These are phyloP conservation scores for Neolamprologus sp. DNA, from an alignment of 2,113 vertebrate genomes.

Conservation along the genomic window DNA sequence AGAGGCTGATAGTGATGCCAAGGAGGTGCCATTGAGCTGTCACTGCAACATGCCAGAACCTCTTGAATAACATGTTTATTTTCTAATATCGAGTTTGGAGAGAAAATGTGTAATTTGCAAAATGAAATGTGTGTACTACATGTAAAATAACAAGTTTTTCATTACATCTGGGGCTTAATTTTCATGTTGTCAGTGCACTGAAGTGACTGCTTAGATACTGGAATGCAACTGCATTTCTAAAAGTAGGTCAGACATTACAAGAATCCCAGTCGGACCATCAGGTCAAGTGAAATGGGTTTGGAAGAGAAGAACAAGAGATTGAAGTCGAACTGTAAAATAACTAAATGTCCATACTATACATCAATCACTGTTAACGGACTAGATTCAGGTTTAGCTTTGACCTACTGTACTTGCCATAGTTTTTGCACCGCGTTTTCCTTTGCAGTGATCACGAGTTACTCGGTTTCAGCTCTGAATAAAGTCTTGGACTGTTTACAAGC, in stretches of 20 bases:
- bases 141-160: background rate
- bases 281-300: background rate
- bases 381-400: background rate
- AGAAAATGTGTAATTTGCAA: background rate
- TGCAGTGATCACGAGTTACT: background rate
- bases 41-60: background rate
- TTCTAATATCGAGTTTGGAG: background rate
- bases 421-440: background rate
- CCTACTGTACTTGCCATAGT: background rate
- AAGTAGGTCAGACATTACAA: background rate
- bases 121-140: background rate
- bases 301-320: background rate
- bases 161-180: background rate
- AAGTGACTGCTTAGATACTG: background rate
- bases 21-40: background rate
- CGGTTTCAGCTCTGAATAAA: background rate
- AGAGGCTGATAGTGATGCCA: background rate
- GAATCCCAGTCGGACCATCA: background rate
- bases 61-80: background rate
- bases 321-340: background rate
- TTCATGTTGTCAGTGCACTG: background rate
- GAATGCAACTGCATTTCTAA: background rate
- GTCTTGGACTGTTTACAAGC: background rate
- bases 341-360: background rate
- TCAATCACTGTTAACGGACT: background rate